Evolutionary conservation across 2,113 vertebrate species (phyloP).

Genomic region (Dinomys branickii): DNA sequence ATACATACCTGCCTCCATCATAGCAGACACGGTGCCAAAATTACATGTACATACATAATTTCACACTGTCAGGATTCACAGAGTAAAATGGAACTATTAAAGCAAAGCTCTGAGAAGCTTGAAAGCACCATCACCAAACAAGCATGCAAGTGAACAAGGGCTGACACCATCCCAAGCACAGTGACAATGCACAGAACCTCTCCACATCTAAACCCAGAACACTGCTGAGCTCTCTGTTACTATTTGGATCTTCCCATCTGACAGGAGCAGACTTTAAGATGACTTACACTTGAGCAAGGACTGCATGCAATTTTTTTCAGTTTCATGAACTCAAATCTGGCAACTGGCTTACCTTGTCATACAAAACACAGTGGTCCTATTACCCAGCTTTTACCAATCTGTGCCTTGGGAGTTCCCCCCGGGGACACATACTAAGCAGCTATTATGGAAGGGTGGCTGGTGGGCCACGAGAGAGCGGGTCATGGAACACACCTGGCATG

Average conservation of each 20-base stretch:
- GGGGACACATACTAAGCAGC: not conserved
- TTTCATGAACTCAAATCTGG: not conserved
- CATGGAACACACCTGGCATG: not conserved
- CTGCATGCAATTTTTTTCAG: not conserved
- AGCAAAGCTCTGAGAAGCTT: constrained; percentile 3
- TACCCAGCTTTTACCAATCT: constrained; percentile 42
- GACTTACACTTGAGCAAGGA: not conserved
- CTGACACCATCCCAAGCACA: not conserved
- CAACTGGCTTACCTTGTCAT: not conserved
- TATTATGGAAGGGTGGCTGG: not conserved
- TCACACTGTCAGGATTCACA: not conserved
- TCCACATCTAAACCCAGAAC: not conserved
- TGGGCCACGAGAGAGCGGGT: not conserved
- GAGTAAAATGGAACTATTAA: constrained; percentile 14
- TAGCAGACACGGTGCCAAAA: constrained; percentile 5
- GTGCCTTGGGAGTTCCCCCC: not conserved
- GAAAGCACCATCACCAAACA: not conserved
- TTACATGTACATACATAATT: not conserved
- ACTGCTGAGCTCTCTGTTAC: not conserved
- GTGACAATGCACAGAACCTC: not conserved
- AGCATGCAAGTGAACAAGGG: not conserved
- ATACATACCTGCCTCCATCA: not conserved
- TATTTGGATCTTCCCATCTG: not conserved
- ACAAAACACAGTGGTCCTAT: not conserved
- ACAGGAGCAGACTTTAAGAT: constrained; percentile 16